Base-by-base conservation (phyloP, 1,140 invertebrate species). In the Linepithema humile region DNA sequence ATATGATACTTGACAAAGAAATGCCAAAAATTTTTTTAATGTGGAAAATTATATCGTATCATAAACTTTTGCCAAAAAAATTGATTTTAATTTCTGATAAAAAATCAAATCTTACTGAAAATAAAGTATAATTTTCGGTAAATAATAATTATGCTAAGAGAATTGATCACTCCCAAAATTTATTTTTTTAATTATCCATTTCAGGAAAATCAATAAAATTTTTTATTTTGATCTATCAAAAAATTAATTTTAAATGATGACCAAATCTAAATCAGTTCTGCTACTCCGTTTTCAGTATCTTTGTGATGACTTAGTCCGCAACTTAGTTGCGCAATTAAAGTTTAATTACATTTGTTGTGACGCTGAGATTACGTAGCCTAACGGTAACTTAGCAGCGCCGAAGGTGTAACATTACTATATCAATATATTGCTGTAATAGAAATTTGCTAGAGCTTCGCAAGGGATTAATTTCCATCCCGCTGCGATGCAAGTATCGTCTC, bases 341-440 rank as follows among this genome's bases (percentile, higher is more conserved):
- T 80, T 70, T 80, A 70, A 80, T 80, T 70, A 70, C 48, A 26
- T 23, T 70, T 57, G 48, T 80, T 70, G 50, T 65, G 73, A 48
- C 40, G 73, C 23, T 17, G 64, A 17, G 67, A 50, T 80, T 69
- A 80, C n/a, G 26, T 17, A 29, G 40, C 17, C 2, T 55, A 67
- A 78, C 62, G 29, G 5, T 57, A 55, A 55, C 48, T 40, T 17
- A 29, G 20, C 3, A 17, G 50, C 23, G 6, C 35, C n/a, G 23
- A 29, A 69, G 12, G 32, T 40, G 35, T 17, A 23, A 26, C 35
- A 32, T 75, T 26, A 20, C n/a, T 12, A 26, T 80, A 70, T 70
- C 50, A 26, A 69, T 53, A 50, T 12, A 6, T 26, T 23, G 15
- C 29, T 60, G 7, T 23, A 29, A n/a, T 17, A 65, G 59, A 77